Evolutionary conservation across 2,113 vertebrate species (phyloP).

Genomic region (Psilopsiagon aurifrons): DNA sequence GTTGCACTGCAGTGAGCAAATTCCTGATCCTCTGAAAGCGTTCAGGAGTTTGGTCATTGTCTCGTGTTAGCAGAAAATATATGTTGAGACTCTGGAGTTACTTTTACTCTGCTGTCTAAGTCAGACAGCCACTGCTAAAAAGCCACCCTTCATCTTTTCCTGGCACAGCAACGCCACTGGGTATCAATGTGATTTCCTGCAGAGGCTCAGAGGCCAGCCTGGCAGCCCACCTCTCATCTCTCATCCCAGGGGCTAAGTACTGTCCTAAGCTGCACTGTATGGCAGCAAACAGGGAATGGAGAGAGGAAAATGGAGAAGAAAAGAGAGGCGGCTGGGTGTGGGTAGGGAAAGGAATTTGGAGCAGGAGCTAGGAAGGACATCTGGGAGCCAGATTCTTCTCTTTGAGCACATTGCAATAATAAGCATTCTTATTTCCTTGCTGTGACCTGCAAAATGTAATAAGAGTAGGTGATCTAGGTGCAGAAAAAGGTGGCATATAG

Average conservation of each 20-base stretch:
- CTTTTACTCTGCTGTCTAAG: background rate
- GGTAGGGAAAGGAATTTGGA: background rate
- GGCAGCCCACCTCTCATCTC: background rate
- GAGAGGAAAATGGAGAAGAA: background rate
- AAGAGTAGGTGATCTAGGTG: background rate
- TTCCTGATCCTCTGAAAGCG: background rate
- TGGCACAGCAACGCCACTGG: background rate
- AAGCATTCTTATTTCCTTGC: background rate
- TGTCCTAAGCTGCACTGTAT: background rate
- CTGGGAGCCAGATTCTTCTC: slow-evolving; percentile 37
- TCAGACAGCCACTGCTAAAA: background rate
- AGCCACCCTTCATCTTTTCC: background rate
- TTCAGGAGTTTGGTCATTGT: background rate
- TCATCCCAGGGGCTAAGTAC: background rate
- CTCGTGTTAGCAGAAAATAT: background rate
- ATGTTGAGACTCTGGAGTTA: background rate
- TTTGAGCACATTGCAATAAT: background rate
- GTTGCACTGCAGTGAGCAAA: background rate
- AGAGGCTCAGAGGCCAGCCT: background rate
- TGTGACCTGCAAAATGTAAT: background rate
- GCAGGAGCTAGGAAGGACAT: slow-evolving; percentile 9
- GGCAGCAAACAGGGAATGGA: background rate
- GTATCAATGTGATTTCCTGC: fast-evolving
- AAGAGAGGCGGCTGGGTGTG: background rate
- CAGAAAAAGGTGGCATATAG: background rate